Conservation (phyloP, 2,113 vertebrate genomes). For the Aptenodytes patagonicus region DNA sequence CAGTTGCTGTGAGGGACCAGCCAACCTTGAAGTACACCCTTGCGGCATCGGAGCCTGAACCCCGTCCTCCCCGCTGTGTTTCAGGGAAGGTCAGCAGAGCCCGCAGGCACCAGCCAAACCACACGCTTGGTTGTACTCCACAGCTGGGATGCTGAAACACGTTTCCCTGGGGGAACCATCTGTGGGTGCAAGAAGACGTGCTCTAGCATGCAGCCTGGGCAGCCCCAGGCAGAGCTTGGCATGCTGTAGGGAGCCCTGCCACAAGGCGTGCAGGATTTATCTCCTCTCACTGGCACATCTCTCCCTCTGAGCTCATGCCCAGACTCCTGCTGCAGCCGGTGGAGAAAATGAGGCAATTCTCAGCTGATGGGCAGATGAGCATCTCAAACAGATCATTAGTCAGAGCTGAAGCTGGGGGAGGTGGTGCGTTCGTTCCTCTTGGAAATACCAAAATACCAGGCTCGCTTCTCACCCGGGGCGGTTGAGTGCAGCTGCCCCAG, state of each 20-base stretch:
- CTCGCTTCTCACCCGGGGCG: accelerated
- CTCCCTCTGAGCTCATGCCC: not conserved
- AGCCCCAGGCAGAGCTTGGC: not conserved
- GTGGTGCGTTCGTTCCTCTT: not conserved
- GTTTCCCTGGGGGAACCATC: not conserved
- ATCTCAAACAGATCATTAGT: not conserved
- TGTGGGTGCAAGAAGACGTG: accelerated
- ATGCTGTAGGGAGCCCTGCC: not conserved
- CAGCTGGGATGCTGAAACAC: not conserved
- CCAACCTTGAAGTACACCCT: not conserved
- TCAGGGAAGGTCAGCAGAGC: not conserved
- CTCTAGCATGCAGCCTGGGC: not conserved
- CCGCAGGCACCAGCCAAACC: not conserved
- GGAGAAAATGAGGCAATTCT: not conserved
- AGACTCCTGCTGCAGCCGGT: not conserved
- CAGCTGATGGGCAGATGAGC: not conserved
- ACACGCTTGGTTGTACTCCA: not conserved
- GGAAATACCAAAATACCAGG: not conserved
- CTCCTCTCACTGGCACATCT: not conserved
- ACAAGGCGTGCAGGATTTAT: not conserved
- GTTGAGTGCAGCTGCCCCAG: not conserved
- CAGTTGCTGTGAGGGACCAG: not conserved
- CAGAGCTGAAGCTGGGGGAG: not conserved
- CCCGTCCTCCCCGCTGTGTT: not conserved
- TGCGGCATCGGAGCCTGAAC: not conserved